A percentile compares a stretch with the other conserved stretches of the same genome.
phyloP scores from a whole-genome alignment of 2,113 vertebrate species.

The Coryphaenoides rupestris region DNA sequence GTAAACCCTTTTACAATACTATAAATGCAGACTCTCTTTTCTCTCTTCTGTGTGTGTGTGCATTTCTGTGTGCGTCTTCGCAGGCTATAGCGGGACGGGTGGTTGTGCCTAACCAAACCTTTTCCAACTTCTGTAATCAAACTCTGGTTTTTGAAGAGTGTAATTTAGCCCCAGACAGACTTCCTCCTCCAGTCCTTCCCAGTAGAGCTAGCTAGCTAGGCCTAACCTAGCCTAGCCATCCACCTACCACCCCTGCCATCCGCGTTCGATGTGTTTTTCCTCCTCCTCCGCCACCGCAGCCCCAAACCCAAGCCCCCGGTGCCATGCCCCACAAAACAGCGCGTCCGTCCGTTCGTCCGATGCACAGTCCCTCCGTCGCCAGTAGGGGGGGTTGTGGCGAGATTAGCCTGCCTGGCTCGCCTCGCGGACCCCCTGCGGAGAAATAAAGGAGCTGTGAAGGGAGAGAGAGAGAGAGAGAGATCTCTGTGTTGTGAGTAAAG shows the following conservation, averaged over 20 bases:
- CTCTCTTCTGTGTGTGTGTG: conserved; percentile 4
- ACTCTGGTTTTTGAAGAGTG: conserved; percentile 63
- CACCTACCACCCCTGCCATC: conserved; percentile 14
- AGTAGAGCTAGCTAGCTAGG: conserved; percentile 62
- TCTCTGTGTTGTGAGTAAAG: conserved; percentile 60
- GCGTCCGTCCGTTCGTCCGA: neutral
- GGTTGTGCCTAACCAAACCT: conserved; percentile 61
- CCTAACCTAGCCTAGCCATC: conserved; percentile 49
- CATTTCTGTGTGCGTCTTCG: conserved; percentile 51
- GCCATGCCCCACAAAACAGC: no score
- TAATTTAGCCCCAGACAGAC: conserved; percentile 74
- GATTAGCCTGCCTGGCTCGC: conserved; percentile 26
- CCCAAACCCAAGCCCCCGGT: conserved; percentile 46
- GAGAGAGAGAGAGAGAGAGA: conserved; percentile 54
- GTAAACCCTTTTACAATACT: conserved; percentile 54
- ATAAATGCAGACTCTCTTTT: conserved; percentile 30
- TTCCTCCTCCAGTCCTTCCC: conserved; percentile 66
- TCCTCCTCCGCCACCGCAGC: conserved; percentile 45
- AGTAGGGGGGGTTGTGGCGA: conserved; percentile 53
- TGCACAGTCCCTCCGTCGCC: conserved; percentile 43
- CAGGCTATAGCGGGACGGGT: conserved; percentile 39
- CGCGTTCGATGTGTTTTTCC: conserved; percentile 42
- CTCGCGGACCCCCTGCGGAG: conserved; percentile 60
- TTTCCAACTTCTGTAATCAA: conserved; percentile 73
- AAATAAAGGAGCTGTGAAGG: conserved; percentile 64